phyloP scores from a whole-genome alignment of 2,888 invertebrate genomes.

The Minunthozetes semirufus region DNA sequence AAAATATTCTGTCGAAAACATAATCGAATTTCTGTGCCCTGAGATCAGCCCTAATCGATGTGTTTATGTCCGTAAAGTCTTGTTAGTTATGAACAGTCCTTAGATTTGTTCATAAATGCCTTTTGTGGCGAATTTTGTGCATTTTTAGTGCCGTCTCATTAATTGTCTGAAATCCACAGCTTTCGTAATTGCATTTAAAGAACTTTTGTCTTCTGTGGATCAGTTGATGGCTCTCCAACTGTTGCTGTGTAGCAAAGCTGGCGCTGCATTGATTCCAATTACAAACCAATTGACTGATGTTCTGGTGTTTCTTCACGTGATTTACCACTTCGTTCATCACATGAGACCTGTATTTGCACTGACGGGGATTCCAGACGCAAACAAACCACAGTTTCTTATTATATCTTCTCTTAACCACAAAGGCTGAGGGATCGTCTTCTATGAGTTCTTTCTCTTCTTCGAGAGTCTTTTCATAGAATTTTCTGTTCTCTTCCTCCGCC shows the following conservation, averaged over 20 bases:
- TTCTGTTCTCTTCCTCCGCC: background rate
- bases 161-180: background rate
- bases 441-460: background rate
- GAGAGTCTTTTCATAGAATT: background rate
- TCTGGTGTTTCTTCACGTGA: constrained; percentile 14
- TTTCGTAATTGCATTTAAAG: constrained; percentile 4
- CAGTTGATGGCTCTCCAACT: background rate
- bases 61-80: no score
- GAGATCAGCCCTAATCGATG: no score
- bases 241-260: background rate
- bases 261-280: constrained; percentile 6
- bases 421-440: background rate
- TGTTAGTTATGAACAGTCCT: no score
- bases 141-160: background rate
- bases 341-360: background rate
- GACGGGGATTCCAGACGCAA: constrained; percentile 8
- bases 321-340: background rate
- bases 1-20: no score
- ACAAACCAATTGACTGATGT: background rate
- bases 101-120: background rate
- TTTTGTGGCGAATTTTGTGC: constrained; percentile 14
- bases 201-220: background rate
- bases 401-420: background rate
- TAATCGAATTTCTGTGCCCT: no score
- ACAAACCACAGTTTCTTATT: constrained; percentile 8